Conservation (phyloP, 2,797 vertebrate species). For the Gymnocypris eckloni region DNA sequence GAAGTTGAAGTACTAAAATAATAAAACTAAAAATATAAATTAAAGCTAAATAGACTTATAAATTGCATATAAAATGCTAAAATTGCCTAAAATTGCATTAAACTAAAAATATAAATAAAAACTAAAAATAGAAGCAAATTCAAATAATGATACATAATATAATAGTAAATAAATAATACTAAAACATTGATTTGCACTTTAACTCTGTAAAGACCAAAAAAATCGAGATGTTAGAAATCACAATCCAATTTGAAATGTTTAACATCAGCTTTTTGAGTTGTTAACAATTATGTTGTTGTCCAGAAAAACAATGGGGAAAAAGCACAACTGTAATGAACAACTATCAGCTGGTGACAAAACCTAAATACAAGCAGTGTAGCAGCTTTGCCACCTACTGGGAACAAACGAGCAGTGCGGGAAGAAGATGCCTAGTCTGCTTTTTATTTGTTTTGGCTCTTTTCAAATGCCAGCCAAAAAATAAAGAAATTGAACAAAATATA, state of each 20-base stretch:
- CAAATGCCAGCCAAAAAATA: neutral
- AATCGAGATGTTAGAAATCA: neutral
- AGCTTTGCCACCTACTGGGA: conserved; percentile 53
- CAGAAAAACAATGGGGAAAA: neutral
- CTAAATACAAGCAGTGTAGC: conserved; percentile 21
- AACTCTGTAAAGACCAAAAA: neutral
- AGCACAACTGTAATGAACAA: neutral
- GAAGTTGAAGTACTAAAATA: neutral
- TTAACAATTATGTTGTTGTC: neutral
- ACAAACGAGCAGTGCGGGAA: neutral
- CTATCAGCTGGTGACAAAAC: neutral
- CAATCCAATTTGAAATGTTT: neutral
- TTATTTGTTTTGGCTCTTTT: neutral
- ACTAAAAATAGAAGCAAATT: neutral
- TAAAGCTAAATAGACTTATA: neutral
- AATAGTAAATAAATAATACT: neutral
- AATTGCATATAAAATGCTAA: neutral
- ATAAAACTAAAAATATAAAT: neutral
- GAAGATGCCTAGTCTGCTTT: neutral
- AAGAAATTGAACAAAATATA: neutral
- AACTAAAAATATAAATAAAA: neutral
- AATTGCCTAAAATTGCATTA: neutral
- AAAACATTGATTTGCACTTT: neutral
- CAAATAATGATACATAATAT: neutral
- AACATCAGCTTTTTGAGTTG: no score